Evolutionary conservation across 2,797 vertebrate species (phyloP), one percentile per base, ranked within the genome.

Genomic region (Melopsittacus undulatus): DNA sequence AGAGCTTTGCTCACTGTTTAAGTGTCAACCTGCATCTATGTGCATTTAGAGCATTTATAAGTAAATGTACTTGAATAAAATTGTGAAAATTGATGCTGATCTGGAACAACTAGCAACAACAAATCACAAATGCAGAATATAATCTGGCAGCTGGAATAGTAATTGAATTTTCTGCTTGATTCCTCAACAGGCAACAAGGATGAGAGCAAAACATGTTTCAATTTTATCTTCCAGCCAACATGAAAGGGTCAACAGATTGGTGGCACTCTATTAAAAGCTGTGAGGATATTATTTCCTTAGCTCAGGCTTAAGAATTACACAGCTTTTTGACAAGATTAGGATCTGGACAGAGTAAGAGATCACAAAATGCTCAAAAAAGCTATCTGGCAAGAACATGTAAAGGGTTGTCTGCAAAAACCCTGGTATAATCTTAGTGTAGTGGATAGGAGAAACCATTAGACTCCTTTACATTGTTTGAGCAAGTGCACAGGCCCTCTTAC

Each of bases 161-260:
- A 91, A 86, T 38, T 77, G 13, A 85, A 83, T 91, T 83, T 91
- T 94, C 61, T 89, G 51, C 87, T 89, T 81, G 42, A 79, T 67
- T 92, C 48, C 29, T 62, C 56, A 84, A 76, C 26, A 87, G 61
- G 70, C 45, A 91, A 69, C 24, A 54, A 91, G 34, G 32, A 85
- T 77, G 45, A 91, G 54, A 82, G 66, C 45, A 90, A 29, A 68
- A 30, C 10, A 32, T 1, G 0, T 45, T 83, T 85, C 68, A 72
- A 66, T 68, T 86, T 93, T 74, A 62, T 24, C 21, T 83, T 90
- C 63, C 87, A 89, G 72, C 3, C 73, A 95, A 68, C 32, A 93
- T 59, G 83, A 67, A 22, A 1, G 5, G 22, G 24, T 66, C 74
- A 83, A 63, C 10, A 52, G 51, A 87, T 38, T 4, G 0, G n/a